Base-by-base conservation (phyloP, 2,797 vertebrate species). In the Typhlichthys subterraneus region DNA sequence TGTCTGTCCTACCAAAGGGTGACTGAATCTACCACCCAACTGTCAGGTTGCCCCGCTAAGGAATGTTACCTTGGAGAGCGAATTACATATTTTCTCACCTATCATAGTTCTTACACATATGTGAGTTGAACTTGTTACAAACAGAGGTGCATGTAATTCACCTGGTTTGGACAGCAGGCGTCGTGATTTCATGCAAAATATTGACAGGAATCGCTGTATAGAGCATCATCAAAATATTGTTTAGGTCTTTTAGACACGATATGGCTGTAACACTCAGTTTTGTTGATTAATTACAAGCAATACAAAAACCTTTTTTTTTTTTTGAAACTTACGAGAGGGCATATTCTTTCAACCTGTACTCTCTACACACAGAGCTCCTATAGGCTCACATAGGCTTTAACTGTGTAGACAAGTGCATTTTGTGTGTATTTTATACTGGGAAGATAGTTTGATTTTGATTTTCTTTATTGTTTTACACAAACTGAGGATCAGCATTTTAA, bases 101-200 rank as follows among this genome's bases (percentile, higher is more conserved):
- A 58, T 70, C 62, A 61, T 63, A 31, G 65, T 56, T 75, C n/a
- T 57, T 66, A 50, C 66, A 64, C 61, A 51, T 12, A 59, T 17
- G n/a, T 49, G 46, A 69, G 45, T 29, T 29, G 23, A 29, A 29
- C 4, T n/a, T 48, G 15, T 19, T 59, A 14, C 67, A 66, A 47
- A 65, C 46, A 58, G 29, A 53, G 53, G 31, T 53, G 11, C 5
- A 63, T 64, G 19, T 54, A 53, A 47, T 57, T 49, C 29, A 50
- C 49, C 55, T 19, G 38, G 1, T 64, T 9, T 23, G 23, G 8
- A 33, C 57, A 50, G 9, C 52, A 2, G 45, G 7, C 12, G 42
- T 59, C 54, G 45, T 13, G 10, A 4, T 12, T 51, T 51, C 56
- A 53, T 12, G 38, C 7, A 53, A 17, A 31, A 19, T 23, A 11